These are phyloP conservation scores for Argyresthia goedartella DNA, from an alignment of 2,888 invertebrate species.

Conservation along the genomic window DNA sequence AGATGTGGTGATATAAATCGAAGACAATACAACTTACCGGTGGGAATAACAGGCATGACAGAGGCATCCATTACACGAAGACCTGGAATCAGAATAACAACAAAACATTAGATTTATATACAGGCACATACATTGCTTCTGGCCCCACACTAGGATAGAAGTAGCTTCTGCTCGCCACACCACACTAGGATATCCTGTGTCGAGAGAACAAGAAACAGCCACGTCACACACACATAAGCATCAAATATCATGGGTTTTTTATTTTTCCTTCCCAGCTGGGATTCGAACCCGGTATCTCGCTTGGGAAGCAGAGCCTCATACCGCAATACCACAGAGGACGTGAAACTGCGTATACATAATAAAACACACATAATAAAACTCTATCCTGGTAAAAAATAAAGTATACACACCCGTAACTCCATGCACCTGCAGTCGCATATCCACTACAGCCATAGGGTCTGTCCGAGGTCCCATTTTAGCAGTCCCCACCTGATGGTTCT, in stretches of 20 bases:
- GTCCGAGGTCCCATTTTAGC: slow-evolving; percentile 84
- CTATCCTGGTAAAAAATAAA: background rate
- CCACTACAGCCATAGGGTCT: slow-evolving; percentile 82
- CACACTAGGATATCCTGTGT: too few relatives aligned
- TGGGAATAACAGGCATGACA: slow-evolving; percentile 67
- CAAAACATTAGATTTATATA: background rate
- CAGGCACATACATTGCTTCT: too few relatives aligned
- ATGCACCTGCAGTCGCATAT: slow-evolving; percentile 74
- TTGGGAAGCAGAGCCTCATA: background rate
- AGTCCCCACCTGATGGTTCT: slow-evolving; percentile 87
- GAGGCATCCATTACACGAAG: slow-evolving; percentile 73
- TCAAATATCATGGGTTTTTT: too few relatives aligned
- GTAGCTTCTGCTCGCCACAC: too few relatives aligned
- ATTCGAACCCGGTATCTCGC: too few relatives aligned
- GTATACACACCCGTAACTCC: slow-evolving; percentile 67
- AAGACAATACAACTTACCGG: slow-evolving; percentile 35
- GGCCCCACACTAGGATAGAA: too few relatives aligned
- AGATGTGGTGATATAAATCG: background rate
- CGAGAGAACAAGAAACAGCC: too few relatives aligned
- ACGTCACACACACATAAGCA: too few relatives aligned
- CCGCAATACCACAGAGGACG: background rate
- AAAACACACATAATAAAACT: too few relatives aligned
- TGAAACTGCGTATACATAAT: background rate
- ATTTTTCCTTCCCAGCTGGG: too few relatives aligned
- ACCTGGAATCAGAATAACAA: slow-evolving; percentile 29